Percentiles rank a stretch among this genome's conserved stretches.
Evolutionary conservation across 2,113 vertebrate genomes (phyloP).

Genomic region (Cebidichthys violaceus): DNA sequence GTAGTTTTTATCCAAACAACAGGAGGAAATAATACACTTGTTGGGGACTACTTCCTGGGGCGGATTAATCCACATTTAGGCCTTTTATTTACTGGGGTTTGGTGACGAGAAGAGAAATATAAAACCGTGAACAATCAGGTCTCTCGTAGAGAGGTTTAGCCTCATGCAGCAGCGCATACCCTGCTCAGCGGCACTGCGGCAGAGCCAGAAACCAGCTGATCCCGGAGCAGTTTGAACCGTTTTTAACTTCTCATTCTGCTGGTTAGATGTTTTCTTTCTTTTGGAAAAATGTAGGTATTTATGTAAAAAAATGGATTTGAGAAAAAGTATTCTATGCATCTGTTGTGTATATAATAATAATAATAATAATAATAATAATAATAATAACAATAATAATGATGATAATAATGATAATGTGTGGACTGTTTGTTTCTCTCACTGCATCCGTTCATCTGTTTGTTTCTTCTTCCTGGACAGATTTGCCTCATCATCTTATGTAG

Average conservation of each 20-base stretch:
- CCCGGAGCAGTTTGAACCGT: not conserved
- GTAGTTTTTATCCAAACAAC: not conserved
- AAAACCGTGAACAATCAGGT: not conserved
- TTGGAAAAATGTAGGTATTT: slow-evolving; percentile 69
- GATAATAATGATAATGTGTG: slow-evolving; percentile 36
- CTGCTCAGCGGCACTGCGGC: not conserved
- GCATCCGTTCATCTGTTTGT: slow-evolving; percentile 53
- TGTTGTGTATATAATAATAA: slow-evolving; percentile 60
- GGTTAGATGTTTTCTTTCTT: slow-evolving; percentile 34
- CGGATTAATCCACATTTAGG: not conserved
- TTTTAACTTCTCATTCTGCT: not conserved
- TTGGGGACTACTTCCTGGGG: not conserved
- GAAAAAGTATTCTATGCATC: slow-evolving; percentile 81
- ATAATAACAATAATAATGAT: slow-evolving; percentile 15
- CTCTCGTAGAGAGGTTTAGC: not conserved
- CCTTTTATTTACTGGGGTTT: not conserved
- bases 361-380: slow-evolving; percentile 20
- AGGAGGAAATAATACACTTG: not conserved
- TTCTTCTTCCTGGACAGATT: slow-evolving; percentile 70
- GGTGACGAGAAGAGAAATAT: too few relatives aligned
- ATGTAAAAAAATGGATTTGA: slow-evolving; percentile 72
- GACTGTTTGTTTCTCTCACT: slow-evolving; percentile 49
- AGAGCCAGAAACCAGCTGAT: slow-evolving; percentile 10
- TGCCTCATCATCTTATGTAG: slow-evolving; percentile 81
- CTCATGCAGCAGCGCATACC: too few relatives aligned